Evolutionary conservation across 2,113 vertebrate species (phyloP), one percentile per base, ranked within the genome.

Genomic region (Cyanocitta stelleri): DNA sequence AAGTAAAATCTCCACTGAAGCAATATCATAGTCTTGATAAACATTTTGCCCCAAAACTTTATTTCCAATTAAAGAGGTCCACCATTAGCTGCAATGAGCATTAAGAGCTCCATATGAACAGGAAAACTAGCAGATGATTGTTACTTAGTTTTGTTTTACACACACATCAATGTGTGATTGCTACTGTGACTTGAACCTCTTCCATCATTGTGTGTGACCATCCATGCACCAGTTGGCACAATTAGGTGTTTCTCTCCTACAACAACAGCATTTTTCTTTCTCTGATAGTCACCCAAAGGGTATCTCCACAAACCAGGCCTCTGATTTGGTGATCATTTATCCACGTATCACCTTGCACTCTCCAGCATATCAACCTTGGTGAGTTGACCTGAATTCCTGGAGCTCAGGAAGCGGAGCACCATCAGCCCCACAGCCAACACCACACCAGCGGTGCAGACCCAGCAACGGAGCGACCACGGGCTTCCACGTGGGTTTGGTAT

Each of bases 311-410:
- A 18, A 52, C 3, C 2, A 56, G 14, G 9, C n/a, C 39, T 77
- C 52, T 54, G 30, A 64, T 22, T 7, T 10, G 11, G 21, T 11
- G 10, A 26, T 14, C 13, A 49, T 78, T 55, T 48, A 85, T 24
- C 9, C 44, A 39, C 1, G 4, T 26, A 44, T 13, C 27, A 24
- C 4, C 13, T 63, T 79, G n/a, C 51, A 17, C 10, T 32, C 26
- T 14, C 23, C n/a, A 66, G 44, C 19, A 32, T 0, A 33, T 64
- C 39, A 78, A 1, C 9, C 16, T 30, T 0, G 4, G 41, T 18
- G 43, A 55, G 27, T 1, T 37, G 22, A 39, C 12, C 16, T 7
- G 8, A 78, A 77, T 13, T 22, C 29, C 27, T n/a, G 12, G 26
- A 59, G 24, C 17, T 78, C 9, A 16, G 52, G 59, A 59, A 18